Conservation (phyloP, 2,113 vertebrate species). For the Oriolus oriolus region DNA sequence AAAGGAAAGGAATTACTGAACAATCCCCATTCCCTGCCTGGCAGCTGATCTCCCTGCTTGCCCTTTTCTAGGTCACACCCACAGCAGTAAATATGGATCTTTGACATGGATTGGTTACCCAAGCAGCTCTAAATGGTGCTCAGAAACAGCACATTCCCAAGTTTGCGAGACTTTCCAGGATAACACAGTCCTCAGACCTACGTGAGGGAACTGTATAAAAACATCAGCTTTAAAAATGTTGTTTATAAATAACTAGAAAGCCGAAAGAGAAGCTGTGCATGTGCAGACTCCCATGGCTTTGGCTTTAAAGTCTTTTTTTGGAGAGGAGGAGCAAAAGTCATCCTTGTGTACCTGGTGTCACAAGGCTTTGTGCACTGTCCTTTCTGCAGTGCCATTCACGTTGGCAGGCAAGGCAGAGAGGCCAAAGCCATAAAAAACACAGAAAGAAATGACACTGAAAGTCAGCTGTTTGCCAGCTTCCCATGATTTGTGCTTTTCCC, state of each 20-base stretch:
- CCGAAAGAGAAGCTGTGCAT: not conserved
- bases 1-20: not conserved
- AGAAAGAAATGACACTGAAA: not conserved
- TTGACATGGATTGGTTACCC: not conserved
- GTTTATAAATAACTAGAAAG: not conserved
- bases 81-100: accelerated
- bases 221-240: not conserved
- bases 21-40: not conserved
- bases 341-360: not conserved
- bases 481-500: not conserved
- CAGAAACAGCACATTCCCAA: not conserved
- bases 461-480: not conserved
- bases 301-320: not conserved
- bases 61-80: not conserved
- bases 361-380: not conserved
- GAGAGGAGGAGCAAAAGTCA: not conserved
- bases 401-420: not conserved
- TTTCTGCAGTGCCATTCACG: not conserved
- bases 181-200: not conserved
- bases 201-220: not conserved
- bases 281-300: not conserved
- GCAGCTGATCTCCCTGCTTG: not conserved
- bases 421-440: not conserved
- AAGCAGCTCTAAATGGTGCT: not conserved
- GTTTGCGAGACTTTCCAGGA: not conserved